Conservation (phyloP, 2,797 vertebrate genomes). For the Tokudaia muenninki region DNA sequence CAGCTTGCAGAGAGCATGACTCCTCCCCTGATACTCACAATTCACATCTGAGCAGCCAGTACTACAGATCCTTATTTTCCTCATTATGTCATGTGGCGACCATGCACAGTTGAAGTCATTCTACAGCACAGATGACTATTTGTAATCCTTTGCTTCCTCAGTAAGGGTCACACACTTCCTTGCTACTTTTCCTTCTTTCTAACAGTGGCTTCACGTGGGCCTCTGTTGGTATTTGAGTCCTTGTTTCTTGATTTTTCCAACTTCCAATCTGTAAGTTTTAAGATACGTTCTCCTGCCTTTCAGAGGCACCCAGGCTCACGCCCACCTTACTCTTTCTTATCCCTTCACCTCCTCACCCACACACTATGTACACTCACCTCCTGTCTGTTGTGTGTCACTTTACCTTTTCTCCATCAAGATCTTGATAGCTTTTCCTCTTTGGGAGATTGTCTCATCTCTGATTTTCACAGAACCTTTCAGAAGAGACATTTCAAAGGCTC, state of each 20-base stretch:
- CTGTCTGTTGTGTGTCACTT: neutral
- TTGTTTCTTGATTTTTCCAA: neutral
- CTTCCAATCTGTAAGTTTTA: neutral
- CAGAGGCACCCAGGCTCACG: neutral
- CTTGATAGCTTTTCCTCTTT: neutral
- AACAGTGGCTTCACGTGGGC: neutral
- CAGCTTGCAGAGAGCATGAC: neutral
- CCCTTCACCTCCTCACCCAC: fast-evolving
- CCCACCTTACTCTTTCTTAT: neutral
- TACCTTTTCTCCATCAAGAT: neutral
- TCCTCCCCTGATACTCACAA: neutral
- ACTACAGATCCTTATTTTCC: neutral
- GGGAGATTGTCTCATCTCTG: neutral
- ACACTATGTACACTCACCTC: fast-evolving
- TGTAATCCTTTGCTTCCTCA: neutral
- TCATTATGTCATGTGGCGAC: neutral
- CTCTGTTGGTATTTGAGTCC: neutral
- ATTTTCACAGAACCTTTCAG: neutral
- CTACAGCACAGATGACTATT: neutral
- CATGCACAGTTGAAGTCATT: neutral
- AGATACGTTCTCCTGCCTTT: neutral
- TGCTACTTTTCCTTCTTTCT: neutral
- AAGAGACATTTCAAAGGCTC: neutral
- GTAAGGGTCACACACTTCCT: neutral
- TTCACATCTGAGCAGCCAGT: neutral